Evolutionary conservation across 23 tunicate species (phyloP).

Genomic region (Pegea sp.): DNA sequence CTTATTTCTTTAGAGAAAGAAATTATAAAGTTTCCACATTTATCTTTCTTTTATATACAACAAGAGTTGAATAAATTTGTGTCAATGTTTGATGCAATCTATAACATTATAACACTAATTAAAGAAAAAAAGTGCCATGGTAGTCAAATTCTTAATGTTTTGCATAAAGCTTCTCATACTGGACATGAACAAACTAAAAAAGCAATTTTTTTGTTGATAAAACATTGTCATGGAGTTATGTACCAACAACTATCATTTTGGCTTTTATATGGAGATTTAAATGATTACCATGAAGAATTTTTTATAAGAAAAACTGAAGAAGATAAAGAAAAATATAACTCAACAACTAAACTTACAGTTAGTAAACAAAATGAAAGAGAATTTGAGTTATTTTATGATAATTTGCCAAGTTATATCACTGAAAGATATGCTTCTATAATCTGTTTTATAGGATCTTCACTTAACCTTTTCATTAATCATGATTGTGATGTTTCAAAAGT

Average conservation of each 20-base stretch:
- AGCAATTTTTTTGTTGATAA: conserved; percentile 18
- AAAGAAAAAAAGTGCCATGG: conserved; percentile 56
- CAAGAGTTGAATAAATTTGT: conserved; percentile 25
- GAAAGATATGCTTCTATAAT: conserved; percentile 35
- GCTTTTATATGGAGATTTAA: conserved; percentile 56
- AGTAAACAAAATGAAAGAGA: background rate
- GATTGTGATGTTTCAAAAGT: conserved; percentile 1
- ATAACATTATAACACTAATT: conserved; percentile 25
- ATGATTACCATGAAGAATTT: conserved; percentile 53
- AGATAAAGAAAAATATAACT: background rate
- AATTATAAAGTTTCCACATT: conserved; percentile 27
- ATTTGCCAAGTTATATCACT: conserved; percentile 50
- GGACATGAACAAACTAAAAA: conserved; percentile 32
- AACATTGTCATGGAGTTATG: conserved; percentile 44
- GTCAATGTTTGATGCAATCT: conserved; percentile 30
- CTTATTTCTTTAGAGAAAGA: conserved; percentile 58
- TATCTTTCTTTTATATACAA: conserved; percentile 36
- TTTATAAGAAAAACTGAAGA: conserved; percentile 17
- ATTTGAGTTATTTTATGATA: background rate
- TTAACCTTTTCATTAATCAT: conserved; percentile 25
- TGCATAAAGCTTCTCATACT: conserved; percentile 17
- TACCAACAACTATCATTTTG: conserved; percentile 57
- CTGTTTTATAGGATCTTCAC: conserved; percentile 70
- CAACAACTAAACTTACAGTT: background rate
- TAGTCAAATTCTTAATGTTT: conserved; percentile 41